A percentile compares a stretch with the other conserved stretches of the same genome.
phyloP scores from a whole-genome alignment of 2,888 invertebrate genomes.

The Gastrophysa polygoni region DNA sequence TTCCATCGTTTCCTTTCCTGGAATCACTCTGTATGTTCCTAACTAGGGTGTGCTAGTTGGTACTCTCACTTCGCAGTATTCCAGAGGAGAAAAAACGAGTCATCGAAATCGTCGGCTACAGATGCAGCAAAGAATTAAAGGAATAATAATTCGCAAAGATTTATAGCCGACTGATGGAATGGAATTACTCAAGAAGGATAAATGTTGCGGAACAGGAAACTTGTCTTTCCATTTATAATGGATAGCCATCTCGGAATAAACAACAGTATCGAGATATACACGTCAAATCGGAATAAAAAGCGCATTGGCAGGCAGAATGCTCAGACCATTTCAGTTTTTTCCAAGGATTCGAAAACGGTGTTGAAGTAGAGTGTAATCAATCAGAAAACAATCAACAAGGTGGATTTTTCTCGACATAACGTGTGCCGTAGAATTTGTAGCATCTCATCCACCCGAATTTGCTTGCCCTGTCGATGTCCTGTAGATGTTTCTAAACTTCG shows the following conservation, averaged over 20 bases:
- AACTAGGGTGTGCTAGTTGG: slow-evolving; percentile 14
- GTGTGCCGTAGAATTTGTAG: no score
- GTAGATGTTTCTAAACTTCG: no score
- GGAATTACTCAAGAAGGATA: slow-evolving; percentile 42
- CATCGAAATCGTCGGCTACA: slow-evolving; percentile 17
- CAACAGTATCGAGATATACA: slow-evolving; percentile 16
- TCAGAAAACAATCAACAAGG: no score
- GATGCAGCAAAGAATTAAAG: slow-evolving; percentile 35
- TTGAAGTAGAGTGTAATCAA: no score
- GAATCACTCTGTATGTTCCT: not conserved
- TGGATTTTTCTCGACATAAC: no score
- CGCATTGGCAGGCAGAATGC: not conserved
- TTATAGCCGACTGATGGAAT: slow-evolving; percentile 40
- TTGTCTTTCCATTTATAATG: slow-evolving; percentile 42
- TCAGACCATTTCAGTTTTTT: not conserved
- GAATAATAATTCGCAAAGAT: slow-evolving; percentile 42
- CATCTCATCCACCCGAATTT: no score
- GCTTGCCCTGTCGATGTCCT: no score
- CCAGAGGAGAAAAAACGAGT: slow-evolving; percentile 14
- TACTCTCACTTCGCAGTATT: slow-evolving; percentile 17
- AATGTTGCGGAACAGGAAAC: slow-evolving; percentile 41
- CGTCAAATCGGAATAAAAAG: slow-evolving; percentile 12
- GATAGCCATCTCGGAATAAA: slow-evolving; percentile 18
- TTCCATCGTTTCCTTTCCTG: not conserved
- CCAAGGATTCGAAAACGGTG: not conserved